These are phyloP conservation scores for Ptychoptera albimana DNA, from an alignment of 2,888 invertebrate species.

Conservation along the genomic window DNA sequence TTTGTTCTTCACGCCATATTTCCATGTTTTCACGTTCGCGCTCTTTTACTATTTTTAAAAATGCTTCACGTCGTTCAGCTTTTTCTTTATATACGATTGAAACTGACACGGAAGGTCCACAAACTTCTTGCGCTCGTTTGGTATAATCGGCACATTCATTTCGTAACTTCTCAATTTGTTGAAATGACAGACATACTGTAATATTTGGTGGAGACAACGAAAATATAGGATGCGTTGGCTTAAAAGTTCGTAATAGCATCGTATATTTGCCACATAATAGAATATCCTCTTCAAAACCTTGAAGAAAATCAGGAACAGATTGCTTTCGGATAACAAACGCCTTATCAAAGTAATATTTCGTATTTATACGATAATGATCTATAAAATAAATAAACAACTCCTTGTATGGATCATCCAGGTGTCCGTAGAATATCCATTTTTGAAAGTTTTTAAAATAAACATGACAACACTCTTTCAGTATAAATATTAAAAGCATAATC, in stretches of 20 bases:
- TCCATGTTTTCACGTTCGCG: constrained; percentile 21
- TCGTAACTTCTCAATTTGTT: constrained; percentile 18
- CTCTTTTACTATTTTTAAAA: constrained; percentile 35
- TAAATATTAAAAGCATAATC: constrained; percentile 21
- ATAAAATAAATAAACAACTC: constrained; percentile 60
- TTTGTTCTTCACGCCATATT: constrained; percentile 20
- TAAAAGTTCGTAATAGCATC: constrained; percentile 50
- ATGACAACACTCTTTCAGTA: constrained; percentile 23
- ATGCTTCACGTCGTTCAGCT: constrained; percentile 33
- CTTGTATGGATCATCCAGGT: constrained; percentile 58
- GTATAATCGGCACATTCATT: constrained; percentile 16
- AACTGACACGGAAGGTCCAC: constrained; percentile 35
- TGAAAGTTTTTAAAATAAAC: constrained; percentile 38
- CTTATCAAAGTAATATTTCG: constrained; percentile 27
- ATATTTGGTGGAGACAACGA: constrained; percentile 20
- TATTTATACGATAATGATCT: constrained; percentile 20
- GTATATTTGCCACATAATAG: constrained; percentile 60
- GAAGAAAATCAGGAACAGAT: constrained; percentile 49
- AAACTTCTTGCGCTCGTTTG: constrained; percentile 20
- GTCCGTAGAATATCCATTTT: constrained; percentile 75
- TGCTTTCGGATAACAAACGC: constrained; percentile 22
- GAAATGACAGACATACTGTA: constrained; percentile 22
- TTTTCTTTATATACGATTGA: constrained; percentile 33
- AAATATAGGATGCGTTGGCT: constrained; percentile 35
- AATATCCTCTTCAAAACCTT: constrained; percentile 44